These are phyloP conservation scores for Stegana nigrithorax DNA, from an alignment of 2,888 invertebrate species.

Conservation along the genomic window DNA sequence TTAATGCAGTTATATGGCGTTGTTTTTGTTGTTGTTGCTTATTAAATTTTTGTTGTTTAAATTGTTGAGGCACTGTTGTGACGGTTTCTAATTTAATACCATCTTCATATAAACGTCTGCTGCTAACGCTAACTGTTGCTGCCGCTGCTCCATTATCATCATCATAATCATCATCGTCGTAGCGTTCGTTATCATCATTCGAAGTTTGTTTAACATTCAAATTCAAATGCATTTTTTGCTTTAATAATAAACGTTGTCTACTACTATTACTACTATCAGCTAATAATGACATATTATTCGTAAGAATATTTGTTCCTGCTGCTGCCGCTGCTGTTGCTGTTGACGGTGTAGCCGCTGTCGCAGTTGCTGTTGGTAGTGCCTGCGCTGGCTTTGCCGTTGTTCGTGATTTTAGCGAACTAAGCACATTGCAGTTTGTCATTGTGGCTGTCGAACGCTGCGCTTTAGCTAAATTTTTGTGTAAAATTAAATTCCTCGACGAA, in stretches of 20 bases:
- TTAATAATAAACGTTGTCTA: conserved; percentile 53
- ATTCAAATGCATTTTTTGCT: conserved; percentile 62
- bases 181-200: conserved; percentile 58
- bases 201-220: conserved; percentile 54
- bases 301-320: conserved; percentile 39
- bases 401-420: conserved; percentile 32
- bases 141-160: conserved; percentile 36
- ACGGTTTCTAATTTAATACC: conserved; percentile 65
- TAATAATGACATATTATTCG: too few relatives aligned
- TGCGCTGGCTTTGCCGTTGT: conserved; percentile 22
- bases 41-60: conserved; percentile 54
- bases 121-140: conserved; percentile 21
- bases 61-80: conserved; percentile 65
- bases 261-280: too few relatives aligned
- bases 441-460: conserved; percentile 63
- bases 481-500: conserved; percentile 69
- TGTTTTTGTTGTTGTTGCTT: conserved; percentile 45
- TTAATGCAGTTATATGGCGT: conserved; percentile 29
- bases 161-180: conserved; percentile 36
- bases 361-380: conserved; percentile 32
- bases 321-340: conserved; percentile 37
- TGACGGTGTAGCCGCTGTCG: conserved; percentile 34
- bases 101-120: conserved; percentile 33
- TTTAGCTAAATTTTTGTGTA: conserved; percentile 69
- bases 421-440: conserved; percentile 48